Evolutionary conservation across 1,140 invertebrate species (phyloP).

Genomic region (Bombus waltoni): DNA sequence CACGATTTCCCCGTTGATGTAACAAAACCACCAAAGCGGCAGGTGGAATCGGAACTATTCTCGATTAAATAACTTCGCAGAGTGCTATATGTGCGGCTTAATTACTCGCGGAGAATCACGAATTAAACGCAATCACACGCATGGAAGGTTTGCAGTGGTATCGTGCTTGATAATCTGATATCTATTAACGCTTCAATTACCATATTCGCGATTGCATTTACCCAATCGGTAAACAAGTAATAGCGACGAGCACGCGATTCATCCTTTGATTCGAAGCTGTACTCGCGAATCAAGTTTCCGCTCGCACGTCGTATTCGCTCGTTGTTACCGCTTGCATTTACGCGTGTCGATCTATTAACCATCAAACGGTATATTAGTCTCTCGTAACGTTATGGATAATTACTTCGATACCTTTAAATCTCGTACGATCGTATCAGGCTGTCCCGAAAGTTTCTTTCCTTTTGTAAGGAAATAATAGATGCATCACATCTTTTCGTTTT

Average conservation of each 20-base stretch:
- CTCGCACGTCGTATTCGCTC: not conserved
- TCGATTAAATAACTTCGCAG: slow-evolving; percentile 5
- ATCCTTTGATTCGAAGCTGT: not conserved
- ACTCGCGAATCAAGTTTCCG: not conserved
- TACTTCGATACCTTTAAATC: too few species aligned
- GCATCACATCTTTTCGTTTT: too few species aligned
- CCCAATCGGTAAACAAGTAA: slow-evolving; percentile 42
- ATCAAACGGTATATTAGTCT: too few species aligned
- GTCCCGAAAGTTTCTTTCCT: too few species aligned
- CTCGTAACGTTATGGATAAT: too few species aligned
- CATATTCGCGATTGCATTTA: slow-evolving; percentile 38
- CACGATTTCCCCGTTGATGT: not conserved
- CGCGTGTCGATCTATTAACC: too few species aligned
- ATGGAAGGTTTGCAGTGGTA: slow-evolving; percentile 35
- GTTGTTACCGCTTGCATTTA: not conserved
- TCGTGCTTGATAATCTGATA: slow-evolving; percentile 46
- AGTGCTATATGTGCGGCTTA: not conserved
- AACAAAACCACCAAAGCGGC: not conserved
- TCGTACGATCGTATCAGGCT: too few species aligned
- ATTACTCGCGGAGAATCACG: slow-evolving; percentile 37
- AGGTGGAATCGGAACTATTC: not conserved
- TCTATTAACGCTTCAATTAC: slow-evolving; percentile 54
- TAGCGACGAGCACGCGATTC: not conserved
- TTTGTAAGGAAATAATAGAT: too few species aligned
- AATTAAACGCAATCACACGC: slow-evolving; percentile 47